Evolutionary conservation across 2,888 invertebrate species (phyloP).

Genomic region (Allophyes oxyacanthae): DNA sequence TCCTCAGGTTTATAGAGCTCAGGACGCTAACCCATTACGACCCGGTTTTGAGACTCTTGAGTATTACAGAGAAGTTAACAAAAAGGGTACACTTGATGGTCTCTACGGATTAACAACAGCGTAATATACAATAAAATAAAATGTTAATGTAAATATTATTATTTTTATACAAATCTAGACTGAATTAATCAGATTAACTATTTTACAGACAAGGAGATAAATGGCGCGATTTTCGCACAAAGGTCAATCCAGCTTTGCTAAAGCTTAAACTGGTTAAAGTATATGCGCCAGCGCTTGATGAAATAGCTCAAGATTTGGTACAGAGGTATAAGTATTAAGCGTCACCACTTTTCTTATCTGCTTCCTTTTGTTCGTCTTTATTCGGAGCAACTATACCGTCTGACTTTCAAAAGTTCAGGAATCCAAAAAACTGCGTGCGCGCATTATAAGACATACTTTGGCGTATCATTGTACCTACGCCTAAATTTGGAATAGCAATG

Average conservation of each 20-base stretch:
- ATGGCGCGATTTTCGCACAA: constrained; percentile 91
- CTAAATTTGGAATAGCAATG: too few species aligned
- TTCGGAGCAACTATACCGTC: too few species aligned
- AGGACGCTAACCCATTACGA: constrained; percentile 78
- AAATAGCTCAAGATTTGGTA: constrained; percentile 82
- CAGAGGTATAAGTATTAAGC: constrained; percentile 62
- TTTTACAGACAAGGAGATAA: constrained; percentile 89
- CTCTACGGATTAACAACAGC: constrained; percentile 78
- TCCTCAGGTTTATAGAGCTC: constrained; percentile 79
- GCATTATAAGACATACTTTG: too few species aligned
- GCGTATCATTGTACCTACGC: too few species aligned
- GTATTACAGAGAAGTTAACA: constrained; percentile 75
- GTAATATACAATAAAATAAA: constrained; percentile 59
- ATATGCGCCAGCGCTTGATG: constrained; percentile 84
- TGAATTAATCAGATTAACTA: neutral
- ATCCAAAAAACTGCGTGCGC: too few species aligned
- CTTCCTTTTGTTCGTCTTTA: too few species aligned
- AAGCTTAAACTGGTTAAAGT: constrained; percentile 89
- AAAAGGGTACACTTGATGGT: constrained; percentile 74
- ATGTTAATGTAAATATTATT: neutral
- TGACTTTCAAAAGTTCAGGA: too few species aligned
- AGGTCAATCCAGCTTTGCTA: constrained; percentile 91
- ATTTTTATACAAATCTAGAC: neutral
- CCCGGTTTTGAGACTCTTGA: constrained; percentile 76
- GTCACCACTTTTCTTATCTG: neutral